Evolutionary conservation across 2,797 vertebrate species (phyloP), one percentile per base, ranked within the genome.

Genomic region (Lateolabrax maculatus): DNA sequence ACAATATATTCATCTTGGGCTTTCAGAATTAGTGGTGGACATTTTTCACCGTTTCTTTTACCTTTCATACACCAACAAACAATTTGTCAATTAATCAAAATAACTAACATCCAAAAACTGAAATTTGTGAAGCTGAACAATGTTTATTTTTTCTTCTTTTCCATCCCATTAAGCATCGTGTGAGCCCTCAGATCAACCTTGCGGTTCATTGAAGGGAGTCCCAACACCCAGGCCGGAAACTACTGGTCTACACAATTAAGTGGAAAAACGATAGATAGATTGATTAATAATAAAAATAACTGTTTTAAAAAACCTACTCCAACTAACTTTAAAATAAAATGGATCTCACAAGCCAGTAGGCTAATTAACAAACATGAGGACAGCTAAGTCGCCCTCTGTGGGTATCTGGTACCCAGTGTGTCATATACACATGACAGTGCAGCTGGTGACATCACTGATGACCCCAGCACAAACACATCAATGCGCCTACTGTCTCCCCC

Each of bases 361-460:
- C 80, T 85, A 78, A 84, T 75, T 83, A 80, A 77, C 52, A 80
- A 87, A 84, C 82, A 84, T 66, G 62, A 85, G 86, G 82, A 84
- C 67, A 85, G 76, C 64, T 8, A 48, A 77, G 73, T 25, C 12
- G 61, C 77, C 79, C 49, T 80, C 69, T 81, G 84, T 75, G 86
- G 75, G 71, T 72, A 70, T 91, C 78, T 90, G 88, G 84, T 87
- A 83, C 83, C 84, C 87, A 85, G 90, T 91, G 90, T 93, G 89
- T 93, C 92, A 90, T 79, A 87, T 77, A 91, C 90, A 89, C 82
- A 92, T 87, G 89, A 90, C 88, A 82, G 88, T 84, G 91, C 93
- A 94, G 92, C 92, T 94, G 92, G 90, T 93, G 94, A 94, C 92
- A 94, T 94, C 93, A 94, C 90, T 89, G 84, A 82, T 89, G 92